These are phyloP conservation scores for Equus przewalskii DNA, from an alignment of 2,113 vertebrate species.

Conservation along the genomic window DNA sequence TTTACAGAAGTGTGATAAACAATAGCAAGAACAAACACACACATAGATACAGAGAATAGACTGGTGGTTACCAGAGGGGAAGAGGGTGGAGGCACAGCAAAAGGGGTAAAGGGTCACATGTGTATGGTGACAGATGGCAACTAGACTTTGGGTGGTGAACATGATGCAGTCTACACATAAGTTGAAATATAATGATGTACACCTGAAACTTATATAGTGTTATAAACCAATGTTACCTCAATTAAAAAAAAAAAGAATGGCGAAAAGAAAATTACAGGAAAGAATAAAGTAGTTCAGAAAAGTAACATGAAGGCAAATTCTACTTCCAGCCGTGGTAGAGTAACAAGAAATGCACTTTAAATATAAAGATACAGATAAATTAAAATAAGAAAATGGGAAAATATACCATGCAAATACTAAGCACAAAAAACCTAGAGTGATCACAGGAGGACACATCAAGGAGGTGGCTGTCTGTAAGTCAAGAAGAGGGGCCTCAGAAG, in stretches of 20 bases:
- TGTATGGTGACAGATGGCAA: too few relatives aligned
- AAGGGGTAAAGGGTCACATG: too few relatives aligned
- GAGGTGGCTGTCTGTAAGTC: not conserved
- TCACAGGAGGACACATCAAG: not conserved
- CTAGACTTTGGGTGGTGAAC: too few relatives aligned
- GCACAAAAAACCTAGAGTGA: not conserved
- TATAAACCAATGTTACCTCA: too few relatives aligned
- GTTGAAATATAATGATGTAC: too few relatives aligned
- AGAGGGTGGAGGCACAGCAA: too few relatives aligned
- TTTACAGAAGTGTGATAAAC: not conserved
- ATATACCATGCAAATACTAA: not conserved
- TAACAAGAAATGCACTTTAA: constrained; percentile 29
- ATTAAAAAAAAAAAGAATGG: too few relatives aligned
- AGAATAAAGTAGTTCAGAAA: constrained; percentile 20
- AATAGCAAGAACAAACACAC: too few relatives aligned
- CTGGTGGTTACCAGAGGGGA: too few relatives aligned
- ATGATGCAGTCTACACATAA: too few relatives aligned
- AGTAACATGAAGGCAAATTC: not conserved
- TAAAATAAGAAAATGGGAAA: constrained; percentile 6
- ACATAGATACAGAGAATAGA: too few relatives aligned
- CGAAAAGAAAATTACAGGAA: constrained; percentile 26
- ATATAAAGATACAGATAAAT: not conserved
- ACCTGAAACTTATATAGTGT: too few relatives aligned
- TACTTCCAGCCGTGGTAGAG: not conserved
- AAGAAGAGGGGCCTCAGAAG: not conserved